A percentile compares a stretch with the other conserved stretches of the same genome.
phyloP scores from a whole-genome alignment of 2,797 vertebrate genomes.

The Sebastes taczanowskii region DNA sequence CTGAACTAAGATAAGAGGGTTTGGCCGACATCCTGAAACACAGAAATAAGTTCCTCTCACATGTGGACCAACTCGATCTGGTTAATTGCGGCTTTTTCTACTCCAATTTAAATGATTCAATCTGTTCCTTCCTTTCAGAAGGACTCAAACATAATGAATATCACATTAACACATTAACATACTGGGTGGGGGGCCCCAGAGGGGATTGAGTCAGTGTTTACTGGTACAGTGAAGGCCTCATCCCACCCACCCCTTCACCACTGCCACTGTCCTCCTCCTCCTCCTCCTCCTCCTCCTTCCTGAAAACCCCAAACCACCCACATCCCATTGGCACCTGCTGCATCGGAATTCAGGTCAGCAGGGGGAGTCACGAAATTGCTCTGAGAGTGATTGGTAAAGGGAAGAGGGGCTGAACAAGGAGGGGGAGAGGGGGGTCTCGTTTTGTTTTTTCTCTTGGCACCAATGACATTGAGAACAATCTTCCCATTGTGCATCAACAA shows the following conservation, averaged over 20 bases:
- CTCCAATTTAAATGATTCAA: background rate
- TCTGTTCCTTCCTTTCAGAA: background rate
- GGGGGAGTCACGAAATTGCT: conserved; percentile 67
- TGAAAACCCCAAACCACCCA: conserved; percentile 56
- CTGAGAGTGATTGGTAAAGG: conserved; percentile 61
- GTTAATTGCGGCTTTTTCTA: background rate
- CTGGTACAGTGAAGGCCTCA: conserved; percentile 31
- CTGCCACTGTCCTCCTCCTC: conserved; percentile 1
- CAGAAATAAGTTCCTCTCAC: background rate
- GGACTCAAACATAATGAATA: background rate
- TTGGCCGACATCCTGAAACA: background rate
- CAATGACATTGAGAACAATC: conserved; percentile 68
- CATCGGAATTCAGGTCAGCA: conserved; percentile 76
- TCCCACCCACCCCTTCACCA: conserved; percentile 24
- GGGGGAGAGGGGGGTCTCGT: conserved; percentile 3
- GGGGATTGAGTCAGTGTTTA: conserved; percentile 45
- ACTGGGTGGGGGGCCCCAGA: background rate
- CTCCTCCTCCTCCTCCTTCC: background rate
- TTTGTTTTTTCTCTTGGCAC: conserved; percentile 60
- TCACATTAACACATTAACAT: background rate
- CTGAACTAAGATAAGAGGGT: background rate
- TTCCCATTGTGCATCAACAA: conserved; percentile 66
- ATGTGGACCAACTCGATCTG: background rate
- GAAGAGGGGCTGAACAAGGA: conserved; percentile 19
- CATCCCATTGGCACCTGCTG: conserved; percentile 73